Base-by-base conservation (phyloP, 2,113 vertebrate genomes). In the Myanophis thanlyinensis region DNA sequence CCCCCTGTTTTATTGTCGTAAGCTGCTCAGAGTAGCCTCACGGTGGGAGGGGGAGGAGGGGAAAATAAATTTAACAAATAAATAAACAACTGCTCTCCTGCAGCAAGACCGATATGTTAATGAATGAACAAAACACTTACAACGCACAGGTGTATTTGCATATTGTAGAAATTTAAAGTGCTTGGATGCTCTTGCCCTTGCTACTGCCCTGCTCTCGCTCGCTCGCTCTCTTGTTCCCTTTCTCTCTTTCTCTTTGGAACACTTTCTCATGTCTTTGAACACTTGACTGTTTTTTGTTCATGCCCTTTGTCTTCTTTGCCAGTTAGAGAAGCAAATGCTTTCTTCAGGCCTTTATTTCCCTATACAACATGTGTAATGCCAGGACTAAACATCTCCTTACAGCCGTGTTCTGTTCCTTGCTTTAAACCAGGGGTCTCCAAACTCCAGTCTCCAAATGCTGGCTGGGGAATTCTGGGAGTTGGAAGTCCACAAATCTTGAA, bases 11-110 rank as follows among this genome's bases (percentile, higher is more conserved):
- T 59, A 59, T 30, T 59, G 56, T 59, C 3, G 8, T 59, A 30
- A 59, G 25, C 25, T 59, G 56, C 25, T 59, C 56, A 30, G 25
- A 59, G 56, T 27, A 30, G 27, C 25, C 27, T 1, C 54, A 9
- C 0, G 8, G 54, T 0, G 23, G 3, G 23, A 7, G 4, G 47
- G 47, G 47, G n/a, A 18, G 6, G 5, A 23, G 53, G 2, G 6
- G 5, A 2, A 4, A 22, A 23, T 53, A 53, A 53, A 53, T 53
- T 22, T 22, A 54, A 54, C 5, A 54, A 54, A 23, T 25, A 56
- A 25, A 56, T 56, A 56, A 56, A 25, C 22, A 54, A 44, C 48
- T 90, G 0, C 6, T 30, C 7, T 67, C 18, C 89, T 49, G 1
- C 40, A 51, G 15, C 18, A 46, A 62, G 44, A 46, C 53, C 10